Evolutionary conservation across 2,113 vertebrate species (phyloP).

Genomic region (Eulacestoma nigropectus): DNA sequence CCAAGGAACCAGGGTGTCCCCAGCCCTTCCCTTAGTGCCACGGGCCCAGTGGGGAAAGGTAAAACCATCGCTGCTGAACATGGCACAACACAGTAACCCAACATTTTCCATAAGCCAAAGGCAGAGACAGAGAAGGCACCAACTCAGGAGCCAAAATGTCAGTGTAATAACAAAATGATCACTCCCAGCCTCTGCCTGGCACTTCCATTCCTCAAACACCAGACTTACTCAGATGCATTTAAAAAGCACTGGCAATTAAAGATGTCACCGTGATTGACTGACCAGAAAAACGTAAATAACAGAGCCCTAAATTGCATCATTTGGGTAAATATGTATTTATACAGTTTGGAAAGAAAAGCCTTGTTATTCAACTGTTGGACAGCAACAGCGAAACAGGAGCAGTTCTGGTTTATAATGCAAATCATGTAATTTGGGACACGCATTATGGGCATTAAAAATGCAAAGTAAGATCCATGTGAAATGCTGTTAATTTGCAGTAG

Average conservation of each 20-base stretch:
- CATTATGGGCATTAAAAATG: slow-evolving; percentile 69
- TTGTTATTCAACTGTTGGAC: slow-evolving; percentile 54
- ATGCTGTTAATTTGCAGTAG: slow-evolving; percentile 60
- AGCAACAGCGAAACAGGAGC: slow-evolving; percentile 45
- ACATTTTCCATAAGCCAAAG: not conserved
- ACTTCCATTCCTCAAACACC: not conserved
- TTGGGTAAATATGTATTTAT: slow-evolving; percentile 60
- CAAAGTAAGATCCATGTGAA: slow-evolving; percentile 63
- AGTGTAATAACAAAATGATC: not conserved
- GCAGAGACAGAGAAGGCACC: not conserved
- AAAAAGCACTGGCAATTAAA: not conserved
- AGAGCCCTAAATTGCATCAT: slow-evolving; percentile 24
- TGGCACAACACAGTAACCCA: not conserved
- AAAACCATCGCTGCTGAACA: not conserved
- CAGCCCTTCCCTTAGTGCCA: accelerated
- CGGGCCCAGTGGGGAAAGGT: accelerated
- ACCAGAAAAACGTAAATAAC: slow-evolving; percentile 23
- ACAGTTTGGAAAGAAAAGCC: slow-evolving; percentile 58
- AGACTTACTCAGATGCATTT: not conserved
- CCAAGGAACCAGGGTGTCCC: not conserved
- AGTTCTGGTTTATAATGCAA: slow-evolving; percentile 66
- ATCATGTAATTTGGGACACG: slow-evolving; percentile 64
- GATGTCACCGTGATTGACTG: not conserved
- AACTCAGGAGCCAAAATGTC: not conserved
- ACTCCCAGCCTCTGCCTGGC: not conserved